Conservation (phyloP, 2,888 invertebrate species). For the Eupithecia dodoneata region DNA sequence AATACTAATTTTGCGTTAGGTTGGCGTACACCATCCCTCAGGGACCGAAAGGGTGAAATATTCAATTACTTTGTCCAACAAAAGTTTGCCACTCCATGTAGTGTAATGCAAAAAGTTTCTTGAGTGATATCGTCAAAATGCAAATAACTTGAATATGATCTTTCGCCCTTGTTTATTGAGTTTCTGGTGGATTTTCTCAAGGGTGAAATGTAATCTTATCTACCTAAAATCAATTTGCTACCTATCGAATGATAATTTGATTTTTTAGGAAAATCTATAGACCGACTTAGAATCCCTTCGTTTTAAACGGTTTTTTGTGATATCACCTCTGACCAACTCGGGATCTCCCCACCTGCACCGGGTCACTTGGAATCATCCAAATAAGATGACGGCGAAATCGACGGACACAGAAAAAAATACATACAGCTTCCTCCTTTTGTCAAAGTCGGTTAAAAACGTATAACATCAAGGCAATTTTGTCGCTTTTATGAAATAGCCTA, state of each 20-base stretch:
- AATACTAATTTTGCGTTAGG: conserved; percentile 1
- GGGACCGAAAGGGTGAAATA: conserved; percentile 53
- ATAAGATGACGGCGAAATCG: no score
- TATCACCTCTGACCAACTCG: no score
- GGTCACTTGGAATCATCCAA: no score
- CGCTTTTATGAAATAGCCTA: conserved; percentile 10
- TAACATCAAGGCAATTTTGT: neutral
- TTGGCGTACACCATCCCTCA: conserved; percentile 30
- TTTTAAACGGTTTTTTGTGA: no score
- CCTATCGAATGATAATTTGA: neutral
- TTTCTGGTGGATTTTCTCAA: neutral
- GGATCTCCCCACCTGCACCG: no score
- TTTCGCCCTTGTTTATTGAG: conserved; percentile 34
- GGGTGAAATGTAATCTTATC: neutral
- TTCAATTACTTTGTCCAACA: conserved; percentile 51
- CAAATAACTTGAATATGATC: conserved; percentile 58
- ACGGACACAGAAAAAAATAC: no score
- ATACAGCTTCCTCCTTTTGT: no score
- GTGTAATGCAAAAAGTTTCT: conserved; percentile 71
- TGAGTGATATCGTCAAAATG: conserved; percentile 66
- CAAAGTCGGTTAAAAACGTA: neutral
- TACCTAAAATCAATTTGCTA: neutral
- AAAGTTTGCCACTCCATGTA: conserved; percentile 59
- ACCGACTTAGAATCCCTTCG: no score
- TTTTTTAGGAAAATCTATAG: no score